Percentiles rank a stretch among this genome's conserved stretches.
phyloP scores from a whole-genome alignment of 1,140 invertebrate species.

The Diplogasteroides magnus region DNA sequence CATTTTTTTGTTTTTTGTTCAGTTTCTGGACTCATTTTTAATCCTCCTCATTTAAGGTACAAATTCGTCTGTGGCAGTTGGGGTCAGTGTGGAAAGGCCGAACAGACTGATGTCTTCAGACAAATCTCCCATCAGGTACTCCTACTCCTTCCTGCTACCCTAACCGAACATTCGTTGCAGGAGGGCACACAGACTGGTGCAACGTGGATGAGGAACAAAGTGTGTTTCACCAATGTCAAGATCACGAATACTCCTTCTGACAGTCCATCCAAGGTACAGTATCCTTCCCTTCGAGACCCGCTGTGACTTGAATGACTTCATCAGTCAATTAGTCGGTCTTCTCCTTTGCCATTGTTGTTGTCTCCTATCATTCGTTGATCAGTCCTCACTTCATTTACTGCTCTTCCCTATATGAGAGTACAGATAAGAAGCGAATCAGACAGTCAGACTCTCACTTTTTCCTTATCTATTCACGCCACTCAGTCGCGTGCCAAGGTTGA shows the following conservation, averaged over 20 bases:
- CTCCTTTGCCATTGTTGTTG: too few species aligned
- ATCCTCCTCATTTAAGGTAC: neutral
- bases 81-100: neutral
- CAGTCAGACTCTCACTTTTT: too few species aligned
- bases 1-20: neutral
- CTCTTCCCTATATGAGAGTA: too few species aligned
- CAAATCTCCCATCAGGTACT: neutral
- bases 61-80: neutral
- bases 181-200: conserved; percentile 12
- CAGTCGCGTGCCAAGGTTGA: too few species aligned
- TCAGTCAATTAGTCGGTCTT: too few species aligned
- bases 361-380: too few species aligned
- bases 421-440: too few species aligned
- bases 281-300: neutral
- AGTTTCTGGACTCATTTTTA: neutral
- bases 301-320: too few species aligned
- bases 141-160: too few species aligned
- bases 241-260: conserved; percentile 26
- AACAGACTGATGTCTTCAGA: neutral
- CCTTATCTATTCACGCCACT: too few species aligned
- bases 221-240: conserved; percentile 33
- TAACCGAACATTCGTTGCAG: neutral
- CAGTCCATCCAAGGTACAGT: conserved; percentile 8
- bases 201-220: conserved; percentile 22
- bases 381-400: too few species aligned